A percentile compares a stretch with the other conserved stretches of the same genome.
phyloP scores from a whole-genome alignment of 2,888 invertebrate species.

The Merodon equestris region DNA sequence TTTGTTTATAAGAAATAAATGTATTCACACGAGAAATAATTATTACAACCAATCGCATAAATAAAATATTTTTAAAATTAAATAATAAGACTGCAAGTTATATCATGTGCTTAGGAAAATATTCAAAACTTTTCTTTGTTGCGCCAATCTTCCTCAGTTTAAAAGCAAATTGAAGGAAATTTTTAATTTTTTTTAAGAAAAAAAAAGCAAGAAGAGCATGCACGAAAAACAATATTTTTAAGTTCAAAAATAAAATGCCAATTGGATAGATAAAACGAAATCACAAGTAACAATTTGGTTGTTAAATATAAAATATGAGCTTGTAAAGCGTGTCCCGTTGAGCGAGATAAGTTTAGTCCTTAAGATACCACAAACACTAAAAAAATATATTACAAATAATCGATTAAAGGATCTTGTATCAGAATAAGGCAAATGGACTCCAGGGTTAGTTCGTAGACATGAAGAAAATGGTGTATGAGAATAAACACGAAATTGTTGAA shows the following conservation, averaged over 20 bases:
- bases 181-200: slow-evolving; percentile 1
- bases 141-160: slow-evolving; percentile 38
- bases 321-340: slow-evolving; percentile 63
- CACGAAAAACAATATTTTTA: slow-evolving; percentile 21
- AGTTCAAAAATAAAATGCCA: slow-evolving; percentile 21
- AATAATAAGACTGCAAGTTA: slow-evolving; percentile 67
- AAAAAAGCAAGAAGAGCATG: slow-evolving; percentile 10
- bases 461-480: slow-evolving; percentile 9
- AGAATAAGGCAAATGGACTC: too few species aligned
- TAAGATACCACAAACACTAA: slow-evolving; percentile 51
- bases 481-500: slow-evolving; percentile 14
- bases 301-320: slow-evolving; percentile 47
- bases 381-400: slow-evolving; percentile 34
- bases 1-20: slow-evolving; percentile 7
- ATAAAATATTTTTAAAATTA: slow-evolving; percentile 60
- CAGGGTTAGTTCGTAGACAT: too few species aligned
- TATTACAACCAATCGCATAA: slow-evolving; percentile 12
- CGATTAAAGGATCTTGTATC: slow-evolving; percentile 39
- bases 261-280: not conserved
- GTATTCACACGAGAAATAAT: slow-evolving; percentile 19
- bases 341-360: slow-evolving; percentile 51
- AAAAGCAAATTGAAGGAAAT: slow-evolving; percentile 1
- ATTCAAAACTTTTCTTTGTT: slow-evolving; percentile 10
- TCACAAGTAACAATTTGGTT: too few species aligned
- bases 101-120: slow-evolving; percentile 52